A percentile compares a stretch with the other conserved stretches of the same genome.
Evolutionary conservation across 1,140 invertebrate genomes (phyloP).

Genomic region (Diorhabda sublineata): DNA sequence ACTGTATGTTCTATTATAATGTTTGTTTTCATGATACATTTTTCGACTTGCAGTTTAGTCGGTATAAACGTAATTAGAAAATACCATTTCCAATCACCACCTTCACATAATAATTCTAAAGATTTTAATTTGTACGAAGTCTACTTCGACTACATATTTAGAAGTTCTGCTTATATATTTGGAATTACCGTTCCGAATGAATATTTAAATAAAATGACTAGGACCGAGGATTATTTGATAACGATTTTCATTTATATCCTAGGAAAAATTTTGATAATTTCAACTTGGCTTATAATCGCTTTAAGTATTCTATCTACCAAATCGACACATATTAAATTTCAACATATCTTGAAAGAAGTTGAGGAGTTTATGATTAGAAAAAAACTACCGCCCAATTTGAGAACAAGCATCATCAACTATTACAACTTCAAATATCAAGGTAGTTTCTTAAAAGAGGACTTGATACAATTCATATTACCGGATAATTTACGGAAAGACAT

Average conservation of each 20-base stretch:
- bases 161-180: background rate
- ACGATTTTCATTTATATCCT: background rate
- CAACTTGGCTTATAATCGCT: conserved; percentile 19
- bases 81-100: background rate
- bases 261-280: background rate
- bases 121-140: background rate
- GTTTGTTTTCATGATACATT: background rate
- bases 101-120: background rate
- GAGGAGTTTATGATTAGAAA: conserved; percentile 35
- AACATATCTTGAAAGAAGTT: conserved; percentile 34
- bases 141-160: background rate
- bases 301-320: conserved; percentile 18
- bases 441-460: conserved; percentile 32
- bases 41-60: background rate
- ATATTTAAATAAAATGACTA: background rate
- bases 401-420: conserved; percentile 28
- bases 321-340: conserved; percentile 27
- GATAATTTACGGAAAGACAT: conserved; percentile 37
- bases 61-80: background rate
- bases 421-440: conserved; percentile 35
- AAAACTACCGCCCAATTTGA: conserved; percentile 29
- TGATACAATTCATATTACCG: conserved; percentile 23
- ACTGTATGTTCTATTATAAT: background rate
- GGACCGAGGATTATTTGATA: background rate
- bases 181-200: background rate